Conservation (phyloP, 2,888 invertebrate species). For the Acleris cristana region DNA sequence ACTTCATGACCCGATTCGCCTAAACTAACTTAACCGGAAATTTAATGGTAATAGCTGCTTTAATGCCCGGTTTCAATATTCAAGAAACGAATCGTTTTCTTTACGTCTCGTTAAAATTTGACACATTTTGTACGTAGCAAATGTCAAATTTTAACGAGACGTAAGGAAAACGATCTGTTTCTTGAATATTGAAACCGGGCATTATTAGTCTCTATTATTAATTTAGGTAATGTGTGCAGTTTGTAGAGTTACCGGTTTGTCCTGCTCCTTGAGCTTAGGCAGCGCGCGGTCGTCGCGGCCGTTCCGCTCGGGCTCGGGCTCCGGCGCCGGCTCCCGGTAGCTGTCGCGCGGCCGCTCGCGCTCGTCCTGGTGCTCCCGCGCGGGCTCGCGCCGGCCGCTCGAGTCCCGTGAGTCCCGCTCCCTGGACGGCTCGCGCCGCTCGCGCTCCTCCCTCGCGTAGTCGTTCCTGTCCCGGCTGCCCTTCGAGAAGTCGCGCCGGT, state of each 20-base stretch:
- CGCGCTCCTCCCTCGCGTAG: slow-evolving; percentile 41
- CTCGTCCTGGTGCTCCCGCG: slow-evolving; percentile 48
- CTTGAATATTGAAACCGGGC: too few species aligned
- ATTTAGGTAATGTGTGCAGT: too few species aligned
- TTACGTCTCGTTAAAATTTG: too few species aligned
- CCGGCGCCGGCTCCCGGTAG: slow-evolving; percentile 3
- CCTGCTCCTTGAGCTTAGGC: slow-evolving; percentile 89
- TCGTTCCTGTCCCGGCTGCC: slow-evolving; percentile 14
- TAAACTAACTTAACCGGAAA: too few species aligned
- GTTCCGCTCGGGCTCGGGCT: slow-evolving; percentile 49
- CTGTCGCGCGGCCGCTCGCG: slow-evolving; percentile 41
- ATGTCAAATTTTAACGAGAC: too few species aligned
- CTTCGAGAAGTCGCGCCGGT: slow-evolving; percentile 37
- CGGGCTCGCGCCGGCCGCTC: slow-evolving; percentile 44
- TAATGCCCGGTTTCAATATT: too few species aligned
- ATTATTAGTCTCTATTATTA: too few species aligned
- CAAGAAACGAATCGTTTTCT: too few species aligned
- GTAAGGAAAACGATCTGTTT: too few species aligned
- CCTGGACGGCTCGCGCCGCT: slow-evolving; percentile 47
- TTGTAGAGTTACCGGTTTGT: slow-evolving; percentile 85
- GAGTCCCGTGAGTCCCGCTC: slow-evolving; percentile 41
- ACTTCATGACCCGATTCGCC: too few species aligned
- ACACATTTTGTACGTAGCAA: too few species aligned
- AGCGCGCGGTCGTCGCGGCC: slow-evolving; percentile 74
- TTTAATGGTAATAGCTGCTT: too few species aligned